Evolutionary conservation across 2,888 invertebrate species (phyloP).

Genomic region (Steinernema hermaphroditum): DNA sequence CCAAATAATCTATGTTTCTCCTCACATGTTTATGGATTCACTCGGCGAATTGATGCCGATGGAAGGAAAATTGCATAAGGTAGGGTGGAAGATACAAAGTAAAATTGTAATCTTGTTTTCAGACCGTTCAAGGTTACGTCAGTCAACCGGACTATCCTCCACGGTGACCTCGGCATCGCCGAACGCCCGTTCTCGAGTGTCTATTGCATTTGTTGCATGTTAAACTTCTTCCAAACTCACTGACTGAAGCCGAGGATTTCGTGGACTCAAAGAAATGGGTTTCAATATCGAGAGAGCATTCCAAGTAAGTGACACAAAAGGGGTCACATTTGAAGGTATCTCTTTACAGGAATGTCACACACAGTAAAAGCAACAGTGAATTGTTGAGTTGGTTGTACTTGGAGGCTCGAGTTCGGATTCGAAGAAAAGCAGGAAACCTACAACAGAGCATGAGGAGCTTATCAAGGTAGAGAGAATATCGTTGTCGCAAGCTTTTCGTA

Average conservation of each 20-base stretch:
- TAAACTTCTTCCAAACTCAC: slow-evolving; percentile 76
- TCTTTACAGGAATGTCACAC: no score
- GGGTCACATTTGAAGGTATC: no score
- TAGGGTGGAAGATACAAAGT: slow-evolving; percentile 29
- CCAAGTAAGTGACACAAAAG: slow-evolving; percentile 49
- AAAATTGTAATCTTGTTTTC: slow-evolving; percentile 27
- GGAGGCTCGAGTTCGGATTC: slow-evolving; percentile 62
- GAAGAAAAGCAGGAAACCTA: no score
- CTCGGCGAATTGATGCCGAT: slow-evolving; percentile 85
- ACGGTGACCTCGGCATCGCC: no score
- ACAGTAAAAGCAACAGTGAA: slow-evolving; percentile 49
- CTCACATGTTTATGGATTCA: slow-evolving; percentile 86
- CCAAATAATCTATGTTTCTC: slow-evolving; percentile 81
- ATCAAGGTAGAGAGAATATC: no score
- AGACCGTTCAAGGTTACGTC: slow-evolving; percentile 44
- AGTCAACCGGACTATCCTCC: no score
- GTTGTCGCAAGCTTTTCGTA: no score
- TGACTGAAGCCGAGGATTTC: slow-evolving; percentile 82
- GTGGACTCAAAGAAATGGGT: slow-evolving; percentile 84
- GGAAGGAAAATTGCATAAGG: slow-evolving; percentile 78
- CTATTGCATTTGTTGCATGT: slow-evolving; percentile 83
- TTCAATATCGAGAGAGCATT: slow-evolving; percentile 78
- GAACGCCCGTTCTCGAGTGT: slow-evolving; percentile 85
- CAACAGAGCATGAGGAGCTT: slow-evolving; percentile 82
- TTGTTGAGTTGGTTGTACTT: slow-evolving; percentile 63